Evolutionary conservation across 92 coral and sea anemone species (phyloP).

Genomic region (Micromussa lordhowensis): DNA sequence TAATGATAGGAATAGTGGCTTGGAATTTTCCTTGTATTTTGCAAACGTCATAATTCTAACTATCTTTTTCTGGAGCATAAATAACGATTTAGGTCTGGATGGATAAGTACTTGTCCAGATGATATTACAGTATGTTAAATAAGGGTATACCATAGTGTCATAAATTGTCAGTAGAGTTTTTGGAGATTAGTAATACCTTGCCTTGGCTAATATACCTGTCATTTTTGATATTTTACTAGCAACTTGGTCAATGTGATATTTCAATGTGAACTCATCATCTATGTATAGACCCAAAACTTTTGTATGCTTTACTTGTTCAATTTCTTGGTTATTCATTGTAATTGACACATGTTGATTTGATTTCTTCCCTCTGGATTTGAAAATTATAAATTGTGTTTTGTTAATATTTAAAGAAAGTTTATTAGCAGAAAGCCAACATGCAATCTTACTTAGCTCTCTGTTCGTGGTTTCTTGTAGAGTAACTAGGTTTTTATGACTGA

Average conservation of each 20-base stretch:
- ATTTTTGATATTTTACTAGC: background rate
- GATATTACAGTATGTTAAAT: background rate
- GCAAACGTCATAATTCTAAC: background rate
- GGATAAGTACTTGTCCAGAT: background rate
- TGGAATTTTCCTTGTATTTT: background rate
- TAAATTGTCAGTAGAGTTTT: background rate
- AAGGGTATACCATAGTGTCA: background rate
- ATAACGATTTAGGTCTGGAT: background rate
- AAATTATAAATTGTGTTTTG: no score
- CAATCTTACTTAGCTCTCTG: background rate
- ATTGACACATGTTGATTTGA: no score
- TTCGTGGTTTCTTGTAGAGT: background rate
- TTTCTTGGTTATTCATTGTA: background rate
- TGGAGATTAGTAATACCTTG: background rate
- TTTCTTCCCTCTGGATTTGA: no score
- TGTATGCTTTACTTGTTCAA: background rate
- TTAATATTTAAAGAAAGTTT: no score
- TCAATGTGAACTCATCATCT: conserved; percentile 5
- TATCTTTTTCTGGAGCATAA: background rate
- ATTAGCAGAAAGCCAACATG: no score
- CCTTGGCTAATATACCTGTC: background rate
- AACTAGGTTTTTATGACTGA: background rate
- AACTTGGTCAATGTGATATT: conserved; percentile 5
- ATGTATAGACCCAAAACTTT: background rate
- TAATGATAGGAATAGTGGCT: background rate